These are phyloP conservation scores for Staurois parvus DNA, from an alignment of 2,797 vertebrate genomes.

Conservation along the genomic window DNA sequence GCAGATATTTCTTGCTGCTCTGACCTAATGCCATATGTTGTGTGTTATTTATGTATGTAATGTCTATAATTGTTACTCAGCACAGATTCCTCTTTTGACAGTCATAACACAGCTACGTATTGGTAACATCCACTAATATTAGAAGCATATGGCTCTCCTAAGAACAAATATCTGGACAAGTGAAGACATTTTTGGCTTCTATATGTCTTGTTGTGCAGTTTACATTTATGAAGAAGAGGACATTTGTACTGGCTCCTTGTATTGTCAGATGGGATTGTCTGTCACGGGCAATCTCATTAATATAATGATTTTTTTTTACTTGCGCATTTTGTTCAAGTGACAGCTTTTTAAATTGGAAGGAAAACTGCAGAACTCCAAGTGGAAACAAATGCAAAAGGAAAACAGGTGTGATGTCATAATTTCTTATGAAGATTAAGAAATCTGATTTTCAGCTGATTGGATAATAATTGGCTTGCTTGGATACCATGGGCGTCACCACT, in stretches of 20 bases:
- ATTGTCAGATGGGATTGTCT: neutral
- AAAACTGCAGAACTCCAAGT: neutral
- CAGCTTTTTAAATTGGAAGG: neutral
- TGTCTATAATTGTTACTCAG: slow-evolving; percentile 54
- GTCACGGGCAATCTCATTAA: neutral
- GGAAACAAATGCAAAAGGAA: neutral
- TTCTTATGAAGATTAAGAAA: neutral
- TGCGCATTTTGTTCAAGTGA: neutral
- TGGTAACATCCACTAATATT: slow-evolving; percentile 46
- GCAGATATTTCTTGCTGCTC: slow-evolving; percentile 28
- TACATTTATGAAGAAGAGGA: neutral
- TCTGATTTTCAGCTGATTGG: neutral
- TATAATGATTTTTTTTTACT: neutral
- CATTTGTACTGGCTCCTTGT: neutral
- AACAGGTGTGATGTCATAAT: neutral
- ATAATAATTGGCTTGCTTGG: neutral
- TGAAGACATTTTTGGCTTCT: neutral
- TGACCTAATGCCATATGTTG: slow-evolving; percentile 49
- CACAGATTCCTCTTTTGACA: slow-evolving; percentile 44
- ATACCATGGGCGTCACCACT: neutral
- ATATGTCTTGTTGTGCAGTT: slow-evolving; percentile 10
- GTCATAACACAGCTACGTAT: slow-evolving; percentile 47
- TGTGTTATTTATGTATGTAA: slow-evolving; percentile 52
- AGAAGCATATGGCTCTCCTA: slow-evolving; percentile 32
- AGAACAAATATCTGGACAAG: slow-evolving; percentile 7